Evolutionary conservation across 1,140 invertebrate genomes (phyloP).

Genomic region (Papilio glaucus): DNA sequence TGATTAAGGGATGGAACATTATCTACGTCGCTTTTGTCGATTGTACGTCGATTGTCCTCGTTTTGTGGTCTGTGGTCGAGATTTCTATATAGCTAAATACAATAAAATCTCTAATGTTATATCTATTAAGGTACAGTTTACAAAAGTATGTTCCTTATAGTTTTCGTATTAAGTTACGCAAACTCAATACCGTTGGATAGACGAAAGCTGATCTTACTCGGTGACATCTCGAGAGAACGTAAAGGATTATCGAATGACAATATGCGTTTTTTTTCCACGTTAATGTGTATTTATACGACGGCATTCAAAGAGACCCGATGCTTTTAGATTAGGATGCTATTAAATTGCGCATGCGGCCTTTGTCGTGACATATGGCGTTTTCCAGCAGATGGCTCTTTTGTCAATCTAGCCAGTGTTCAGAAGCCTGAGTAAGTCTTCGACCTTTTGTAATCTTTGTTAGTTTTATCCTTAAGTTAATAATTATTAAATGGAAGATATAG

Average conservation of each 20-base stretch:
- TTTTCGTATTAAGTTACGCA: slow-evolving; percentile 78
- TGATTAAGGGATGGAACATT: slow-evolving; percentile 82
- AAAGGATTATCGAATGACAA: slow-evolving; percentile 83
- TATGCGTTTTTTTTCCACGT: slow-evolving; percentile 70
- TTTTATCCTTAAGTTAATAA: background rate
- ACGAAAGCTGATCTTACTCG: slow-evolving; percentile 78
- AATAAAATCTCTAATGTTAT: slow-evolving; percentile 56
- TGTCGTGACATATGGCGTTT: slow-evolving; percentile 78
- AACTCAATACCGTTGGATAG: slow-evolving; percentile 78
- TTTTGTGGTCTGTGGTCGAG: slow-evolving; percentile 76
- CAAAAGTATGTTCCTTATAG: slow-evolving; percentile 41
- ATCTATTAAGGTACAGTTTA: slow-evolving; percentile 52
- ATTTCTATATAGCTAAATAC: slow-evolving; percentile 40
- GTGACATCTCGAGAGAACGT: slow-evolving; percentile 79
- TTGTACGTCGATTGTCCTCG: slow-evolving; percentile 73
- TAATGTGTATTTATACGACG: slow-evolving; percentile 58
- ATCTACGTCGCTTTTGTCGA: slow-evolving; percentile 76
- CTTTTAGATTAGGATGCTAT: slow-evolving; percentile 79
- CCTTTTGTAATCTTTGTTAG: background rate
- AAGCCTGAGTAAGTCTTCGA: slow-evolving; percentile 47
- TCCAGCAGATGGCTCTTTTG: slow-evolving; percentile 77
- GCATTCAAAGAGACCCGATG: slow-evolving; percentile 67
- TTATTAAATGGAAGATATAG: background rate
- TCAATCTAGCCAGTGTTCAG: slow-evolving; percentile 57
- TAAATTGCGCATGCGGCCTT: slow-evolving; percentile 80